Evolutionary conservation across 1,140 invertebrate genomes (phyloP), one percentile per base, ranked within the genome.

Genomic region (Teleopsis dalmanni): DNA sequence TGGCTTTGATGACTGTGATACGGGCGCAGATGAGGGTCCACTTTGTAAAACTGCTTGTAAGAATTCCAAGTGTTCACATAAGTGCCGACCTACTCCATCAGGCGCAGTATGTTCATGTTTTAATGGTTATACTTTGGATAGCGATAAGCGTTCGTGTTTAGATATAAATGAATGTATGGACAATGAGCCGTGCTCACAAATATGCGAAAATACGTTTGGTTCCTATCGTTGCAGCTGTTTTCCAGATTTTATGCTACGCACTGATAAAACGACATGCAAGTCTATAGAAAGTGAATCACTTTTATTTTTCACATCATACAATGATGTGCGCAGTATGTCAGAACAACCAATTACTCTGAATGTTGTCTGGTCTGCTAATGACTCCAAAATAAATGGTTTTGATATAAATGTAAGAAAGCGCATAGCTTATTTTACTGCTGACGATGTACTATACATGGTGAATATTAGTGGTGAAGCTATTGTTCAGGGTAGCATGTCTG

Each of bases 161-260:
- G 87, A 89, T 70, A 73, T 81, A 4, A 77, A 90, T 65, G 86
- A 89, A 67, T 91, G 88, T 61, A 59, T 70, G 53, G 63, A 78
- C 37, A 42, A 46, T 21, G 80, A 79, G 37, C 75, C 81, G 4
- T 95, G 91, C 67, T 82, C 87, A 47, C 90, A 94, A 67, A 56
- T 76, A 3, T 95, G 91, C 71, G 75, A 71, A 52, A 90, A 91
- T 67, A 78, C 77, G 2, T 65, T 71, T 7, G 84, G 87, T 31
- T 81, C 78, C 22, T 91, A 78, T 70, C 65, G 72, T n/a, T 95
- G 91, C 72, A 76, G 77, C 35, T 92, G 91, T 63, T 70, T 71
- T 14, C 64, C 77, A 1, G 84, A 81, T 2, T 91, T 66, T 41
- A 64, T 65, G 67, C 57, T 57, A 46, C 76, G 76, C 38, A 58